Evolutionary conservation across 2,113 vertebrate genomes (phyloP).

Genomic region (Mastomys coucha): DNA sequence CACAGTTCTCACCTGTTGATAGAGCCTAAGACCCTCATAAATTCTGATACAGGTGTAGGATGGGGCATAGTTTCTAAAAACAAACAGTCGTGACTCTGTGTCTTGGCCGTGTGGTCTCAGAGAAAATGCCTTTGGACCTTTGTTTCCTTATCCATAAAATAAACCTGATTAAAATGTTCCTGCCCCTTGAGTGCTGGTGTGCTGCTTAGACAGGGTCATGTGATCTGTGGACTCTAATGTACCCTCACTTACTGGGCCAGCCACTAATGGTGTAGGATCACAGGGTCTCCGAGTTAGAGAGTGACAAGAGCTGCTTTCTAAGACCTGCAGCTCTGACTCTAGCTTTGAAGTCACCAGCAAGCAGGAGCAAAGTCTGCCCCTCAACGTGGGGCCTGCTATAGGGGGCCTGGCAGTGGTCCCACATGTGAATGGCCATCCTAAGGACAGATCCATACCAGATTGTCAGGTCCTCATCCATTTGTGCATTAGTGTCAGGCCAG

Average conservation of each 20-base stretch:
- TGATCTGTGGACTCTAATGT: background rate
- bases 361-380: background rate
- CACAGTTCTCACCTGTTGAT: background rate
- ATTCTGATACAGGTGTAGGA: background rate
- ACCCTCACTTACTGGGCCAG: background rate
- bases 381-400: background rate
- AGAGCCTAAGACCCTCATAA: background rate
- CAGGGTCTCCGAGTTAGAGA: background rate
- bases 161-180: background rate
- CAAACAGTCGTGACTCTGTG: background rate
- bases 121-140: background rate
- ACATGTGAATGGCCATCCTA: background rate
- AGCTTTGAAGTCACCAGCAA: conserved; percentile 9
- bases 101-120: background rate
- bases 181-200: background rate
- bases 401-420: background rate
- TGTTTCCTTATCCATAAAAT: background rate
- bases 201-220: background rate
- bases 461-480: background rate
- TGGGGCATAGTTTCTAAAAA: background rate
- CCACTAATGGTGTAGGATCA: background rate
- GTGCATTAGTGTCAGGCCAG: background rate
- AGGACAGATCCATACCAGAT: background rate
- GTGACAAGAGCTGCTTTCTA: background rate
- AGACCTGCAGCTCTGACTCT: background rate